Evolutionary conservation across 2,797 vertebrate genomes (phyloP).

Genomic region (Sebastes itinus): DNA sequence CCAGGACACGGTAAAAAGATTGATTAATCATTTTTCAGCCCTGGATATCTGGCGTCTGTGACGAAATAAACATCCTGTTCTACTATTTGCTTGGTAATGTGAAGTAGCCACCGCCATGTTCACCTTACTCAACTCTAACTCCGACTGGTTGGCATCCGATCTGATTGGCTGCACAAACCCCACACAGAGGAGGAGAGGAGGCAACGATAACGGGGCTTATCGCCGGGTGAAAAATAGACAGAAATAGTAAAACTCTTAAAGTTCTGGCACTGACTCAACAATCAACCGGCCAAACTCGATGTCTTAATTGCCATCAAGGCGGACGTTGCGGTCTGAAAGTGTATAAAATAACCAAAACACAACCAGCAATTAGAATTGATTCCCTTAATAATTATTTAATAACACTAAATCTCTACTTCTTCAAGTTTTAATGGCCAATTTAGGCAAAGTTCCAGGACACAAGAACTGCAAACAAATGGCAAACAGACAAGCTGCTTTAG

Average conservation of each 20-base stretch:
- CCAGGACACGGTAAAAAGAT: not conserved
- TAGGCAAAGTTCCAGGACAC: not conserved
- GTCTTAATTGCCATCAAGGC: slow-evolving; percentile 5
- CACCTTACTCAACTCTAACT: slow-evolving; percentile 15
- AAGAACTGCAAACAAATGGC: not conserved
- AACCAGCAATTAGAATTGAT: not conserved
- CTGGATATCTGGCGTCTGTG: not conserved
- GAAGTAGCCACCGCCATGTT: not conserved
- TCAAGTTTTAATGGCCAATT: slow-evolving; percentile 11
- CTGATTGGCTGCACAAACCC: slow-evolving; percentile 31
- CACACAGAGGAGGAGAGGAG: slow-evolving; percentile 10
- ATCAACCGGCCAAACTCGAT: not conserved
- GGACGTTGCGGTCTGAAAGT: not conserved
- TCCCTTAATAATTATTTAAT: not conserved
- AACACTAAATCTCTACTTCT: not conserved
- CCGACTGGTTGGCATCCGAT: not conserved
- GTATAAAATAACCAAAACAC: slow-evolving; percentile 3
- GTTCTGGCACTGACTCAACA: slow-evolving; percentile 15
- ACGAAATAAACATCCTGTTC: not conserved
- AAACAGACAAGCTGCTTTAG: not conserved
- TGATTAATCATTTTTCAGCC: slow-evolving; percentile 22
- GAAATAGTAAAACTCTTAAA: slow-evolving; percentile 20
- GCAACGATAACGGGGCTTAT: slow-evolving; percentile 37
- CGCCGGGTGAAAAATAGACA: slow-evolving; percentile 15
- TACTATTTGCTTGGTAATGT: not conserved